Base-by-base conservation (phyloP, 1,140 invertebrate genomes). In the Diabrotica virgifera region DNA sequence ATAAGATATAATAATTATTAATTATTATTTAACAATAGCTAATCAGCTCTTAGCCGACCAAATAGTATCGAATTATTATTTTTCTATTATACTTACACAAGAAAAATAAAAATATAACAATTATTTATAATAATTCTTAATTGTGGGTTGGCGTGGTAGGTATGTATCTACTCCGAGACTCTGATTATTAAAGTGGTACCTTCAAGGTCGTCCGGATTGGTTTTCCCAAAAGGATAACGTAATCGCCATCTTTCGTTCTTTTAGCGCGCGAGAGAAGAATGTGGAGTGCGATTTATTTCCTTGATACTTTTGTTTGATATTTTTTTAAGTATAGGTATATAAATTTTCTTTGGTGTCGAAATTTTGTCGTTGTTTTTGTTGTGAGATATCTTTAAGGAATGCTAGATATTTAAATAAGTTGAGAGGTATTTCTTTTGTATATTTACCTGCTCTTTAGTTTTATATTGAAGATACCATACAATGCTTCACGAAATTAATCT, bases 141-240 rank as follows among this genome's bases (percentile, higher is more conserved):
- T 46, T 10, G 40, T 46, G n/a, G 40, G 40, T 46, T 46, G 40
- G 40, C 40, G 8, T 46, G 40, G n/a, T 46, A 46, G 8, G 5
- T 24, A 24, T 24, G 24, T 24, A 24, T 8, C 40, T 8, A n/a
- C 8, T 8, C n/a, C n/a, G 40, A 46, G 40, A 46, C n/a, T 46
- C n/a, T 3, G 8, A 46, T 10, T 46, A 46, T 46, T 13, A 55
- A 55, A 55, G 53, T 55, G 11, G 24, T 55, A 36, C 11, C 35
- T 35, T 55, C 53, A 55, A 55, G 53, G 53, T 55, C 13, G 24
- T 36, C 53, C 53, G 35, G 53, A 11, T 55, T 9, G 53, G 53
- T 55, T 55, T 55, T 55, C 35, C 53, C 53, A 55, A 36, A 55
- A 55, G 53, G 5, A 55, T 55, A 55, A 55, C 53, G 53, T 55